Base-by-base conservation (phyloP, 2,797 vertebrate genomes). In the Labroides dimidiatus region DNA sequence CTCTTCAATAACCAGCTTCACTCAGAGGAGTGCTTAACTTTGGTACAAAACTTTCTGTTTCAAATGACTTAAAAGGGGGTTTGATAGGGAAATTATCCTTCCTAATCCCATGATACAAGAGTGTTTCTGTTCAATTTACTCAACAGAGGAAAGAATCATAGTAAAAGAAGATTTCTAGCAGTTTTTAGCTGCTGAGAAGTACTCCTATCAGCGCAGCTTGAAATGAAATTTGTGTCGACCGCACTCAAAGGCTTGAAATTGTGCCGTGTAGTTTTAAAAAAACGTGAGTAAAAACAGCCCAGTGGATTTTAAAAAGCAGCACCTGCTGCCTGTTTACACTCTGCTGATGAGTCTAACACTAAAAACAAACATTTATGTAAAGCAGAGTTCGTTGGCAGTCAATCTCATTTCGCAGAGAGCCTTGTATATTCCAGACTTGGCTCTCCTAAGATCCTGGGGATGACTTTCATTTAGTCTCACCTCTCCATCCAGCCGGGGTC, bases 61-160 rank as follows among this genome's bases (percentile, higher is more conserved):
- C 90, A 92, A 94, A 94, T 93, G 92, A 94, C 92, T 95, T 27
- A 91, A 90, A 84, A 93, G 88, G 86, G 90, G 91, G 93, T 95
- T 96, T 96, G 95, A 96, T 96, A 94, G 93, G 93, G 93, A 96
- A 96, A 95, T 94, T 93, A 94, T 94, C 91, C 92, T 93, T 94
- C 92, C 87, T 92, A 90, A 91, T 88, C 91, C 92, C 92, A 92
- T 86, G 91, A 93, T 80, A 75, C 21, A 78, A 82, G 47, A 56
- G 54, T 27, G 52, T 43, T 77, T 82, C 69, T 71, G 66, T 93
- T 73, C 94, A 91, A 75, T 73, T 83, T 67, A 94, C 89, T 91
- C 92, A 89, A 90, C 82, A 86, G 92, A 91, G 72, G 86, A 87
- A 81, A 93, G 90, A 91, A 93, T 47, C 16, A 58, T 72, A 30